Evolutionary conservation across 2,888 invertebrate genomes (phyloP).

Genomic region (Orthosia gracilis): DNA sequence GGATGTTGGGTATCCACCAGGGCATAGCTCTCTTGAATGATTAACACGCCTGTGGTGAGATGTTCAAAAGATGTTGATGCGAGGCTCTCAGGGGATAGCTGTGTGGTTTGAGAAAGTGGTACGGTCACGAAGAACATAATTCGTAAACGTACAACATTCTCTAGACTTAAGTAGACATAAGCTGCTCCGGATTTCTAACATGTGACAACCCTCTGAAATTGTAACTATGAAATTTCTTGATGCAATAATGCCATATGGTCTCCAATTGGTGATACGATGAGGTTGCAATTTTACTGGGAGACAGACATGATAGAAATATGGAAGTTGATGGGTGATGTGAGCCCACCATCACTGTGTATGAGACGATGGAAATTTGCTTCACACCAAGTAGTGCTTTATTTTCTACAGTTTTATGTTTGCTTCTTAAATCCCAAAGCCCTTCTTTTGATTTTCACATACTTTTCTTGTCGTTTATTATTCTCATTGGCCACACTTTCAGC

Average conservation of each 20-base stretch:
- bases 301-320: conserved; percentile 82
- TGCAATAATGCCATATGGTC: conserved; percentile 19
- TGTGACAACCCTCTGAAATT: conserved; percentile 82
- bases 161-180: conserved; percentile 86
- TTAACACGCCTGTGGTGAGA: conserved; percentile 71
- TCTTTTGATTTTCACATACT: background rate
- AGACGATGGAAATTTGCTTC: conserved; percentile 37
- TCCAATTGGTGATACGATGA: conserved; percentile 48
- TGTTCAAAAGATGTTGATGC: conserved; percentile 65
- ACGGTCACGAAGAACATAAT: conserved; percentile 79
- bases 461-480: background rate
- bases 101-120: conserved; percentile 83
- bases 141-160: conserved; percentile 87
- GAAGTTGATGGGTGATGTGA: conserved; percentile 80
- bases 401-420: conserved; percentile 20
- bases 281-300: conserved; percentile 83
- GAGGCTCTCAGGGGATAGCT: conserved; percentile 83
- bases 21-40: conserved; percentile 60
- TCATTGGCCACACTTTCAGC: conserved; percentile 26
- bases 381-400: conserved; percentile 18
- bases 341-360: conserved; percentile 74
- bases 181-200: conserved; percentile 82
- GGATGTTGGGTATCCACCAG: conserved; percentile 75
- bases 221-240: conserved; percentile 70
- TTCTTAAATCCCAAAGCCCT: conserved; percentile 5